phyloP scores from a whole-genome alignment of 2,797 vertebrate species.

The Poeciliopsis paucimaculata region DNA sequence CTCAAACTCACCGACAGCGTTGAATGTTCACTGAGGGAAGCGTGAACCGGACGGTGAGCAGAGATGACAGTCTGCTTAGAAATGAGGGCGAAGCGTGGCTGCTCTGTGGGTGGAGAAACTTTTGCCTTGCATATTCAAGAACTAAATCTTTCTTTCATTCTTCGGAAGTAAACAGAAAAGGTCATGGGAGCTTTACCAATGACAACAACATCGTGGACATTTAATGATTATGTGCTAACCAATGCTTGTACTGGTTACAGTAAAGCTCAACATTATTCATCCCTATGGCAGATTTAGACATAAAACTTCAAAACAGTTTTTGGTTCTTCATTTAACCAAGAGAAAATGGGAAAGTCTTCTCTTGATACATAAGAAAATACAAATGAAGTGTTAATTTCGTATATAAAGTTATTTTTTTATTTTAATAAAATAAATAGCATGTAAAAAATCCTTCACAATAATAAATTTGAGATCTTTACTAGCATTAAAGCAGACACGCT shows the following conservation, averaged over 20 bases:
- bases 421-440: neutral
- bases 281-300: neutral
- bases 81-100: conserved; percentile 51
- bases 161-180: conserved; percentile 31
- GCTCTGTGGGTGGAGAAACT: conserved; percentile 36
- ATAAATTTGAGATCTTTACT: neutral
- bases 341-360: neutral
- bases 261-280: neutral
- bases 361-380: neutral
- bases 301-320: too few relatives aligned
- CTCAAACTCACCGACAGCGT: conserved; percentile 99
- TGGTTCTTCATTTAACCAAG: neutral
- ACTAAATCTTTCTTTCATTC: conserved; percentile 16
- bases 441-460: neutral
- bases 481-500: neutral
- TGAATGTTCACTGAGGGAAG: conserved; percentile 95
- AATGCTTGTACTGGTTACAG: neutral
- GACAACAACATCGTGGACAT: conserved; percentile 3
- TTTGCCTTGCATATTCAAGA: conserved; percentile 24
- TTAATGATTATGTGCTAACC: conserved; percentile 7
- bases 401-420: neutral
- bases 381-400: neutral
- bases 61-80: conserved; percentile 66
- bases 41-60: conserved; percentile 73
- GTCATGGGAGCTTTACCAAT: conserved; percentile 16